phyloP scores from a whole-genome alignment of 2,797 vertebrate species.

The Sebastes umbrosus region DNA sequence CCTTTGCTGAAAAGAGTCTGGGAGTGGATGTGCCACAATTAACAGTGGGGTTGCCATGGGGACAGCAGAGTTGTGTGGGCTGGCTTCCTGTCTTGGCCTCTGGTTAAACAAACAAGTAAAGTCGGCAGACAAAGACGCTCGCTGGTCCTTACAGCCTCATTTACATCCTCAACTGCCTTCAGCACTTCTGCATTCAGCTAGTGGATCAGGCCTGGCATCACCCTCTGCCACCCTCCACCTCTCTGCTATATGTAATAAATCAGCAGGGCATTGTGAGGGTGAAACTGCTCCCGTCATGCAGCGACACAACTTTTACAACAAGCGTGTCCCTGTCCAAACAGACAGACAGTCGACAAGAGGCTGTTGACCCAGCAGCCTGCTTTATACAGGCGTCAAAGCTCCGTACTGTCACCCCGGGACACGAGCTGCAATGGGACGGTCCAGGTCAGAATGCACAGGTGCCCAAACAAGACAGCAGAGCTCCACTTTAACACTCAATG shows the following conservation, averaged over 20 bases:
- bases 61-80: slow-evolving; percentile 80
- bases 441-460: slow-evolving; percentile 68
- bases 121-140: slow-evolving; percentile 67
- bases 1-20: slow-evolving; percentile 65
- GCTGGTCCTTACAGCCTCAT: slow-evolving; percentile 84
- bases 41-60: slow-evolving; percentile 83
- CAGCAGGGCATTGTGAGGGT: slow-evolving; percentile 41
- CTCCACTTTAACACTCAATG: slow-evolving; percentile 11
- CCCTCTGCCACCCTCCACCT: background rate
- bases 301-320: slow-evolving; percentile 33
- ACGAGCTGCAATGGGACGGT: slow-evolving; percentile 32
- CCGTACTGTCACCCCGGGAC: slow-evolving; percentile 65
- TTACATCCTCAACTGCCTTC: slow-evolving; percentile 84
- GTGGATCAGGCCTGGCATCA: slow-evolving; percentile 46
- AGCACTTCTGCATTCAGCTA: slow-evolving; percentile 67
- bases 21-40: slow-evolving; percentile 78
- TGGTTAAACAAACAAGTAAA: slow-evolving; percentile 86
- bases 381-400: slow-evolving; percentile 35
- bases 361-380: slow-evolving; percentile 67
- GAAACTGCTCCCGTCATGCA: slow-evolving; percentile 36
- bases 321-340: slow-evolving; percentile 55
- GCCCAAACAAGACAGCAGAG: slow-evolving; percentile 64
- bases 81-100: slow-evolving; percentile 84
- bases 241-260: slow-evolving; percentile 53
- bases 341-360: slow-evolving; percentile 57